phyloP scores from a whole-genome alignment of 2,797 vertebrate species.

The Columba guinea region DNA sequence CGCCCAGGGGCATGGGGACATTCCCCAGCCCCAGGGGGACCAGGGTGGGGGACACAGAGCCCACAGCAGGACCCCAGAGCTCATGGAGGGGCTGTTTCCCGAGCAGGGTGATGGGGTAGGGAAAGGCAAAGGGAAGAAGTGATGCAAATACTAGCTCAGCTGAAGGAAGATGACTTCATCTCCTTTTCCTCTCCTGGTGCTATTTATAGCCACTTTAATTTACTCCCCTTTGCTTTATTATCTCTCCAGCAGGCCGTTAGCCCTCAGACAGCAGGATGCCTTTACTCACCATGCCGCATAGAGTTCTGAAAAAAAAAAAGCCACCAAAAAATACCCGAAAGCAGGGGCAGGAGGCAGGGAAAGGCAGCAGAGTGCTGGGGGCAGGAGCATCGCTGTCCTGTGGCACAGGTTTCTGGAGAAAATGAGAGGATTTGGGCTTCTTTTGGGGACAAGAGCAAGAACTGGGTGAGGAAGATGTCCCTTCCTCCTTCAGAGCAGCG shows the following conservation, averaged over 20 bases:
- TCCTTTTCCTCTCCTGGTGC: constrained; percentile 70
- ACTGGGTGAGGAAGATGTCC: neutral
- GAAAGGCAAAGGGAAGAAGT: constrained; percentile 39
- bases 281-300: constrained; percentile 46
- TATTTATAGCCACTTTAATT: constrained; percentile 78
- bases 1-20: neutral
- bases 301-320: neutral
- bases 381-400: neutral
- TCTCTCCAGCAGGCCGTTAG: constrained; percentile 71
- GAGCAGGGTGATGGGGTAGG: neutral
- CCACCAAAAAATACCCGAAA: neutral
- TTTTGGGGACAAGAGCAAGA: neutral
- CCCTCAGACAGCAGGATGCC: constrained; percentile 64
- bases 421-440: neutral
- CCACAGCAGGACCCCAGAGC: neutral
- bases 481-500: neutral
- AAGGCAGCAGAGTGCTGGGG: accelerated
- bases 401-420: neutral
- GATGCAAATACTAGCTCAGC: constrained; percentile 73
- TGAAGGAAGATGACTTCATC: constrained; percentile 77
- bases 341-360: neutral
- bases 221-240: constrained; percentile 77
- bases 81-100: neutral
- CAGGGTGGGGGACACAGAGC: neutral
- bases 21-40: neutral